Base-by-base conservation (phyloP, 2,888 invertebrate genomes). In the Aphidoletes aphidimyza region DNA sequence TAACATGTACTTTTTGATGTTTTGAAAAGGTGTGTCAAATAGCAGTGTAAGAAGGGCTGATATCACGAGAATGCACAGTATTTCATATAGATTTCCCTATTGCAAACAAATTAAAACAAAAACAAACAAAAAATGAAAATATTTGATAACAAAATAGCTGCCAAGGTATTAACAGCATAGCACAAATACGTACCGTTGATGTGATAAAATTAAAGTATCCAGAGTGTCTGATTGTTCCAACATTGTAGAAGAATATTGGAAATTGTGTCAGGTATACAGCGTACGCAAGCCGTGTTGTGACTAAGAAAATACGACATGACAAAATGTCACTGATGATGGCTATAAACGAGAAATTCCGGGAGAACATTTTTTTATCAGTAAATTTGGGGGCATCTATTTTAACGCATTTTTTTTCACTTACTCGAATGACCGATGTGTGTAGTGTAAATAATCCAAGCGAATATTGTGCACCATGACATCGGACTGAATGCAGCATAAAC, bases 241-340 rank as follows among this genome's bases (percentile, higher is more conserved):
- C 93, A 87, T 94, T 93, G 87, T 90, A 94, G 88, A 94, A 94
- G 88, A 93, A 94, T 85, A 94, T 92, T 5, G 94, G 94, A 87
- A 94, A 94, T 88, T 94, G 94, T 37, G 93, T 93, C 85, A 94
- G 89, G 87, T 94, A 94, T 84, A 94, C 91, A 45, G 93, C 92
- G 87, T 94, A 94, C 47, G 94, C 94, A n/a, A 94, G 90, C 87
- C 93, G 92, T 14, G 94, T 94, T 87, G 92, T 92, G 11, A 94
- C 89, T 86, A 92, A 90, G 87, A 93, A 94, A 83, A 92, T 91
- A 86, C 90, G 91, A 92, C 92, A 92, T 11, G 92, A 91, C 84
- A 93, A 91, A 59, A 93, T 86, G 85, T 89, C 88, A 19, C 92
- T 92, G 2, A 93, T 85, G 86, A 90, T 89, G 87, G 92, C 93